Conservation (phyloP, 2,797 vertebrate species). For the Diplodus sargus region DNA sequence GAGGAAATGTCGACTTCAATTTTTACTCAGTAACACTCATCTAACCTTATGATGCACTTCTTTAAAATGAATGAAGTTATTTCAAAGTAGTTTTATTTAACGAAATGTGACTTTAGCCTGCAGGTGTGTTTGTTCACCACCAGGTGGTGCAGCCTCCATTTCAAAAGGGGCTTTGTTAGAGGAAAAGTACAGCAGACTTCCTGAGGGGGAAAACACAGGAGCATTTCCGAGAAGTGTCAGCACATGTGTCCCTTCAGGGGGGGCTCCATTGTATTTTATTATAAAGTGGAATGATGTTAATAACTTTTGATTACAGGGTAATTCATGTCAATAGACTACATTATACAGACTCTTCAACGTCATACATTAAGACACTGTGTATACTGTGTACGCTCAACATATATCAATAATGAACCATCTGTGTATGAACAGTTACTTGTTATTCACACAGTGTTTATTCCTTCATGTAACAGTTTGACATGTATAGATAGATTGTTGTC, state of each 20-base stretch:
- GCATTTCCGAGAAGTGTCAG: conserved; percentile 67
- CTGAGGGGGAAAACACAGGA: conserved; percentile 44
- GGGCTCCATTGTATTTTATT: background rate
- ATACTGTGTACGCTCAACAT: background rate
- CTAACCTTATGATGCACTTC: background rate
- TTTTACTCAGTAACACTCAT: no score
- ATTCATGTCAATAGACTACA: background rate
- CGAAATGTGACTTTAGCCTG: background rate
- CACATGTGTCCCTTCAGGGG: conserved; percentile 31
- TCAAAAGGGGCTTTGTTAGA: background rate
- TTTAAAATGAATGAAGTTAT: background rate
- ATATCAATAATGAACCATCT: background rate
- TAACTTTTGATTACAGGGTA: background rate
- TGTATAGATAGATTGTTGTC: background rate
- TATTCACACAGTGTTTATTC: background rate
- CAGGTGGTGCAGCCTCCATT: conserved; percentile 44
- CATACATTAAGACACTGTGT: background rate
- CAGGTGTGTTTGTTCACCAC: conserved; percentile 28
- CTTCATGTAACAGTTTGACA: background rate
- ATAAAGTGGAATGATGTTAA: background rate
- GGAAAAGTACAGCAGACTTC: conserved; percentile 68
- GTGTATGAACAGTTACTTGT: background rate
- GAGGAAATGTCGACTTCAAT: no score
- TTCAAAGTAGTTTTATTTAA: background rate
- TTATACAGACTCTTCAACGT: background rate